Percentiles rank a stretch among this genome's conserved stretches.
These are phyloP conservation scores for Coenonympha arcania DNA, from an alignment of 2,888 invertebrate species.

Conservation along the genomic window DNA sequence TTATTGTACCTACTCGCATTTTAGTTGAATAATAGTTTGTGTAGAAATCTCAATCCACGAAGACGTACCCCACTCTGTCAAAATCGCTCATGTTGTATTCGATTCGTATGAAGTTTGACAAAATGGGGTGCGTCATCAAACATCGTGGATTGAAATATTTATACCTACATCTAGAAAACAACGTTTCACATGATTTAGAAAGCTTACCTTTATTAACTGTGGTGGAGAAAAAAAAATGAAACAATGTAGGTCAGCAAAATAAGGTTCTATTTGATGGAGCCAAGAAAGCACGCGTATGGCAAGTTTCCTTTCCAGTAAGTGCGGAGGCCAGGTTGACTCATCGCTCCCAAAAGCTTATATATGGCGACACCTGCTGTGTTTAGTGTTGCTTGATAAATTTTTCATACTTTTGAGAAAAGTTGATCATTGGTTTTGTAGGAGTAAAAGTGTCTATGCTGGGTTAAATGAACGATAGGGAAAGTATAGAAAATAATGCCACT, in stretches of 20 bases:
- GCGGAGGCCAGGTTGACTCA: conserved; percentile 5
- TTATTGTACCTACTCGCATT: too few relatives aligned
- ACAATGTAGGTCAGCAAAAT: conserved; percentile 4
- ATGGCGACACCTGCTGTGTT: conserved; percentile 9
- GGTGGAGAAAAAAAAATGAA: neutral
- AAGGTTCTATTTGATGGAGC: conserved; percentile 3
- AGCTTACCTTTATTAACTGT: neutral
- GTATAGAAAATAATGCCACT: too few relatives aligned
- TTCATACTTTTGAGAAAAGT: neutral
- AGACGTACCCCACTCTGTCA: too few relatives aligned
- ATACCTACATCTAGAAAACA: neutral
- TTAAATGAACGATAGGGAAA: too few relatives aligned
- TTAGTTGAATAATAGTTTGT: too few relatives aligned
- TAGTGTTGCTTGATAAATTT: conserved; percentile 1
- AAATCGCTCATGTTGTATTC: too few relatives aligned
- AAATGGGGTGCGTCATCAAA: too few relatives aligned
- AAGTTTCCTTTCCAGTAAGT: conserved; percentile 12
- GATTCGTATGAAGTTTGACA: too few relatives aligned
- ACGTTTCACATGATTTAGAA: neutral
- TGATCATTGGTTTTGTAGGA: neutral
- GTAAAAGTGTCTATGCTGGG: neutral
- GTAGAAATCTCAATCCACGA: too few relatives aligned
- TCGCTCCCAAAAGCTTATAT: conserved; percentile 4
- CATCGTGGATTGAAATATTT: too few relatives aligned
- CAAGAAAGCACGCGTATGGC: conserved; percentile 10